A percentile compares a stretch with the other conserved stretches of the same genome.
Evolutionary conservation across 2,797 vertebrate genomes (phyloP).

Genomic region (Pelodytes ibericus): DNA sequence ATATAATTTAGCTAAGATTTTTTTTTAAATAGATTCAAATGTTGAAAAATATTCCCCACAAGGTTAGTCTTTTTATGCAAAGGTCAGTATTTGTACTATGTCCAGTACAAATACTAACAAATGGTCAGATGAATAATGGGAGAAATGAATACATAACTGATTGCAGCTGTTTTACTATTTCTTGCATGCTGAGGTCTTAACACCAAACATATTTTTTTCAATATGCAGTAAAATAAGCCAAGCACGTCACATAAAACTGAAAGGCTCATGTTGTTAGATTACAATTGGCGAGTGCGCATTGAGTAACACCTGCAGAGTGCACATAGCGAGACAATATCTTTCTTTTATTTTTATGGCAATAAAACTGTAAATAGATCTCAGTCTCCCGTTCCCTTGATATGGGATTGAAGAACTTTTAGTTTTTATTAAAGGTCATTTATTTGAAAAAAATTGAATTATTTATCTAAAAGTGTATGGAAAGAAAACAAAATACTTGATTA

Average conservation of each 20-base stretch:
- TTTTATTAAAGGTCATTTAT: not conserved
- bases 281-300: slow-evolving; percentile 40
- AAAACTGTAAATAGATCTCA: slow-evolving; percentile 39
- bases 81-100: slow-evolving; percentile 3
- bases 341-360: slow-evolving; percentile 41
- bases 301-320: slow-evolving; percentile 46
- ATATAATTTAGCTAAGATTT: slow-evolving; percentile 61
- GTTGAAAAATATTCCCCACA: slow-evolving; percentile 19
- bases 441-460: not conserved
- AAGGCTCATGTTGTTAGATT: slow-evolving; percentile 46
- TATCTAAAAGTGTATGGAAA: not conserved
- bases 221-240: slow-evolving; percentile 57
- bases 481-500: not conserved
- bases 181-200: slow-evolving; percentile 18
- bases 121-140: not conserved
- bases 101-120: slow-evolving; percentile 8
- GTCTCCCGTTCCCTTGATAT: not conserved
- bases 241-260: slow-evolving; percentile 54
- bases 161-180: not conserved
- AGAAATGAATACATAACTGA: slow-evolving; percentile 16
- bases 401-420: not conserved
- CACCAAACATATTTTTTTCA: slow-evolving; percentile 45
- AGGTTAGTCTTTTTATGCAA: slow-evolving; percentile 34
- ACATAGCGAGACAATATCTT: slow-evolving; percentile 36
- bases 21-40: too few relatives aligned